Evolutionary conservation across 2,797 vertebrate species (phyloP), one percentile per base, ranked within the genome.

Genomic region (Sternotherus odoratus): DNA sequence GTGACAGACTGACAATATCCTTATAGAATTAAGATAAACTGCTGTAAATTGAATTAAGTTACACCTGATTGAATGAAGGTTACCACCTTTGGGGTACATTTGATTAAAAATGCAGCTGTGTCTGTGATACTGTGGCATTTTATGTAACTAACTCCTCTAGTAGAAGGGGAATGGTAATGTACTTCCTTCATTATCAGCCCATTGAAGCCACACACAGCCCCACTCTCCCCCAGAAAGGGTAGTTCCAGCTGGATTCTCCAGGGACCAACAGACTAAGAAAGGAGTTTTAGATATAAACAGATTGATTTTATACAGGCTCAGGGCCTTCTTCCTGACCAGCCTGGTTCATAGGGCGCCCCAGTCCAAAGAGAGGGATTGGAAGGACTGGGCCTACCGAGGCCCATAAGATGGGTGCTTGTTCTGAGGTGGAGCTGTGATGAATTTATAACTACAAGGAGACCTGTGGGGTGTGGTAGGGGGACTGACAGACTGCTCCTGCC

Each of bases 391-490:
- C 66, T 16, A 12, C 19, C 3, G 10, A 69, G 66, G 36, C 10
- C n/a, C 36, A 39, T 24, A 69, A 39, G 19, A 69, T 69, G 66
- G 19, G 11, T 39, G 36, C 66, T 39, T 36, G 19, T 66, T 66
- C n/a, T 36, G 2, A 66, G n/a, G 9, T 36, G 63, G 63, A 66
- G 63, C 19, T 12, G 19, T 69, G 60, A n/a, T 33, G 30, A 63
- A 17, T 33, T 63, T n/a, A 15, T 33, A 30, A 63, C 15, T 13
- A n/a, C 13, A n/a, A 63, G 30, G 57, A 33, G 33, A 33, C 57
- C 12, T 6, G 30, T 13, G 7, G 30, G 3, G 3, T 4, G 23
- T 5, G 43, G n/a, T n/a, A n/a, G 26, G 56, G 13, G 30, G 5
- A 6, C 15, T 60, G 30, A 60, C 33, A 13, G 30, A 60, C 30